These are phyloP conservation scores for Orthosia cruda DNA, from an alignment of 2,888 invertebrate species.

Conservation along the genomic window DNA sequence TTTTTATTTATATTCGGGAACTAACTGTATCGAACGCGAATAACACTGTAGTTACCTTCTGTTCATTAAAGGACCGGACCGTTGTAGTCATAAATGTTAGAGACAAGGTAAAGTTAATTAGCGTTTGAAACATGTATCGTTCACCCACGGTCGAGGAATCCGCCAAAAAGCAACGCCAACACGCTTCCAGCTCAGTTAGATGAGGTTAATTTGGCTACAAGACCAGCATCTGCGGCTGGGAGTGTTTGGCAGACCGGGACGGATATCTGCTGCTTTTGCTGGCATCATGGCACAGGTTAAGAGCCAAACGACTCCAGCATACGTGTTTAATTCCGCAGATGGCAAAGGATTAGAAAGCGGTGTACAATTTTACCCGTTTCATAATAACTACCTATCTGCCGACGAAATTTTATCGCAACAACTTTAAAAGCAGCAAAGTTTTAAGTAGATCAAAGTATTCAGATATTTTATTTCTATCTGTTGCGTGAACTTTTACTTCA, in stretches of 20 bases:
- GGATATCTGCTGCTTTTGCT: constrained; percentile 78
- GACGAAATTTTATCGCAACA: background rate
- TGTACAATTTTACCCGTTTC: constrained; percentile 31
- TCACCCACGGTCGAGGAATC: constrained; percentile 47
- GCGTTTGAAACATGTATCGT: constrained; percentile 36
- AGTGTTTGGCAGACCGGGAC: constrained; percentile 80
- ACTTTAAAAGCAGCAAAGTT: constrained; percentile 16
- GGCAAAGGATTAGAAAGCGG: constrained; percentile 71
- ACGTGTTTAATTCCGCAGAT: constrained; percentile 78
- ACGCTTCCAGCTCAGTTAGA: constrained; percentile 76
- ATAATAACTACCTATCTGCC: constrained; percentile 8
- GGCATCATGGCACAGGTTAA: constrained; percentile 75
- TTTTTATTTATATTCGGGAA: constrained; percentile 15
- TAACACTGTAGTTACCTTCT: constrained; percentile 12
- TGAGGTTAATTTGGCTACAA: constrained; percentile 83
- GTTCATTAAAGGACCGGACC: constrained; percentile 35
- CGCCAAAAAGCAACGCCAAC: constrained; percentile 78
- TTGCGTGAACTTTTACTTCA: constrained; percentile 51
- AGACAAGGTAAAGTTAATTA: constrained; percentile 58
- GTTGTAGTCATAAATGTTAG: constrained; percentile 50
- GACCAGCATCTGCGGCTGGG: constrained; percentile 76
- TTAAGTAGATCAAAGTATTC: constrained; percentile 29
- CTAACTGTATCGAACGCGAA: constrained; percentile 1
- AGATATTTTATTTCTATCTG: constrained; percentile 40
- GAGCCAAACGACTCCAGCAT: constrained; percentile 82